phyloP scores from a whole-genome alignment of 2,888 invertebrate species.

The Adelphocoris suturalis region DNA sequence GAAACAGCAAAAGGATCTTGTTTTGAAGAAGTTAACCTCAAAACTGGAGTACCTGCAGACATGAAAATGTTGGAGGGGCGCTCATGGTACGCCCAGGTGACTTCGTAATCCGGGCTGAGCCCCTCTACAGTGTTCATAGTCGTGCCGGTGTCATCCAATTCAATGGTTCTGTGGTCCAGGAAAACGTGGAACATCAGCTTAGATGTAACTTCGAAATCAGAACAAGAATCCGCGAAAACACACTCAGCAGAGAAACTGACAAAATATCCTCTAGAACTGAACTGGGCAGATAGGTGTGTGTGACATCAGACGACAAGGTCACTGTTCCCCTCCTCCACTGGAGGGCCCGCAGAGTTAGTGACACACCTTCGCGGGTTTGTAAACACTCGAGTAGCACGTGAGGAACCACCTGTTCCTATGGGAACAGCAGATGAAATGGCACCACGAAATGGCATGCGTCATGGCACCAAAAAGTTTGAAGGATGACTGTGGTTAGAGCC shows the following conservation, averaged over 20 bases:
- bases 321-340: neutral
- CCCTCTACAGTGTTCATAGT: slow-evolving; percentile 27
- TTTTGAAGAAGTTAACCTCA: neutral
- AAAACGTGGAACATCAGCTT: neutral
- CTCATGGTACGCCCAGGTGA: slow-evolving; percentile 59
- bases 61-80: slow-evolving; percentile 54
- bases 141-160: neutral
- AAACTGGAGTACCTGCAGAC: slow-evolving; percentile 55
- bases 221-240: neutral
- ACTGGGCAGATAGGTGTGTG: slow-evolving; percentile 46
- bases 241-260: neutral
- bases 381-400: slow-evolving; percentile 25
- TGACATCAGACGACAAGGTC: slow-evolving; percentile 62
- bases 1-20: too few relatives aligned
- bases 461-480: neutral
- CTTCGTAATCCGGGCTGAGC: slow-evolving; percentile 50
- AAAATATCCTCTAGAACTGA: neutral
- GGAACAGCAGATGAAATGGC: neutral
- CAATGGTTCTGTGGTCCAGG: slow-evolving; percentile 7
- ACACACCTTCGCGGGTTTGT: slow-evolving; percentile 43
- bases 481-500: neutral
- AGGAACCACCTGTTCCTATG: neutral
- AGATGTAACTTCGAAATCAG: neutral
- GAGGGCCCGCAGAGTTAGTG: slow-evolving; percentile 16
- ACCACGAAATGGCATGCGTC: neutral